phyloP scores from a whole-genome alignment of 2,113 vertebrate species.

The Caretta caretta region DNA sequence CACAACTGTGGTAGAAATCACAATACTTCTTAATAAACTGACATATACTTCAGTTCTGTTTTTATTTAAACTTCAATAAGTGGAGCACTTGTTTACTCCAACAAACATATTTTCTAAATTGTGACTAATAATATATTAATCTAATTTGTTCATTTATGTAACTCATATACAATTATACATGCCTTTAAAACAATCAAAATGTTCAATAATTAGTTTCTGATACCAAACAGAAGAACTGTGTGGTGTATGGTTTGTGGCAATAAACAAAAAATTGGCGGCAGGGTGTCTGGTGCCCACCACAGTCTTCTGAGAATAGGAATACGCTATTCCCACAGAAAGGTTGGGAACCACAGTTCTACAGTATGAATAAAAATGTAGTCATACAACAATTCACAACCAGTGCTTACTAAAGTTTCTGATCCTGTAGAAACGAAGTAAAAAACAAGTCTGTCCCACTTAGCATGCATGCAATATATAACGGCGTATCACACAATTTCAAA shows the following conservation, averaged over 20 bases:
- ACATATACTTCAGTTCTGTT: not conserved
- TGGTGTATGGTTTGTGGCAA: not conserved
- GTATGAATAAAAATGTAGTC: not conserved
- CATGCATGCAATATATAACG: not conserved
- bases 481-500: not conserved
- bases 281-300: too few relatives aligned
- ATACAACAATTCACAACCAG: not conserved
- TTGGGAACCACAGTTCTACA: not conserved
- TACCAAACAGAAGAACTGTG: not conserved
- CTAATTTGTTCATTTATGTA: not conserved
- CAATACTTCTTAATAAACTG: not conserved
- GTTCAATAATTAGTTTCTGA: not conserved
- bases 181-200: not conserved
- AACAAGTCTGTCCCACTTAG: not conserved
- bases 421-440: not conserved
- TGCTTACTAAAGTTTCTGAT: not conserved
- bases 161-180: not conserved
- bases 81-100: not conserved
- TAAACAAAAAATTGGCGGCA: not conserved
- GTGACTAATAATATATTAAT: not conserved
- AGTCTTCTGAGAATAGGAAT: too few relatives aligned
- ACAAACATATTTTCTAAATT: not conserved
- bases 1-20: not conserved
- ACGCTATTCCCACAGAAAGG: too few relatives aligned
- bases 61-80: not conserved